Evolutionary conservation across 2,888 invertebrate genomes (phyloP).

Genomic region (Neoascia interrupta): DNA sequence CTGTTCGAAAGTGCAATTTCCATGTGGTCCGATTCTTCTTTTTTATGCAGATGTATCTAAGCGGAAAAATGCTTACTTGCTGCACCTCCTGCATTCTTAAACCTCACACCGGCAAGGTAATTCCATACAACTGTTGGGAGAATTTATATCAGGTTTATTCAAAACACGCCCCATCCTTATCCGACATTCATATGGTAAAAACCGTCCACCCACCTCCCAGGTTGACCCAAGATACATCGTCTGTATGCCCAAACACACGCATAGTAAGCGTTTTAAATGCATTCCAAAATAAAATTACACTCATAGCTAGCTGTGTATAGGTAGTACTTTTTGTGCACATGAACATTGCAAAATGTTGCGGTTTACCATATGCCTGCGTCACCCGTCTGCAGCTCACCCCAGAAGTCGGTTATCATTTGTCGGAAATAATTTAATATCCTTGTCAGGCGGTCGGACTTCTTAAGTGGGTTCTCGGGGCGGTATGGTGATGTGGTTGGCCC

Average conservation of each 20-base stretch:
- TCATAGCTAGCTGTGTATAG: conserved; percentile 4
- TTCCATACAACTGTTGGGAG: conserved; percentile 29
- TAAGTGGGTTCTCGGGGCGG: conserved; percentile 6
- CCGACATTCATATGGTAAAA: neutral
- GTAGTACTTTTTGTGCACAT: conserved; percentile 15
- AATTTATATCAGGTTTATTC: conserved; percentile 46
- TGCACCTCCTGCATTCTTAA: neutral
- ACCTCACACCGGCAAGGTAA: conserved; percentile 32
- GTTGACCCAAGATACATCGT: no score
- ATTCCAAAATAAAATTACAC: conserved; percentile 30
- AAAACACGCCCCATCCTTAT: neutral
- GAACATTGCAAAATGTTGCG: conserved; percentile 51
- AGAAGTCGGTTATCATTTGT: conserved; percentile 22
- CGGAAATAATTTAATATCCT: conserved; percentile 46
- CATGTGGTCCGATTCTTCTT: no score
- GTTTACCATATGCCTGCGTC: conserved; percentile 23
- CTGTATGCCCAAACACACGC: conserved; percentile 14
- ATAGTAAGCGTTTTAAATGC: conserved; percentile 14
- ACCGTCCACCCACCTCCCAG: neutral
- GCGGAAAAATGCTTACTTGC: neutral
- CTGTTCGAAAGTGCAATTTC: conserved; percentile 34
- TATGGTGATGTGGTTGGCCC: neutral
- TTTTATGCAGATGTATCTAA: conserved; percentile 35
- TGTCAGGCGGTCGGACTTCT: conserved; percentile 43
- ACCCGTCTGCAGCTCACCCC: neutral